Base-by-base conservation (phyloP, 2,113 vertebrate genomes). In the Oxygymnocypris stewartii region DNA sequence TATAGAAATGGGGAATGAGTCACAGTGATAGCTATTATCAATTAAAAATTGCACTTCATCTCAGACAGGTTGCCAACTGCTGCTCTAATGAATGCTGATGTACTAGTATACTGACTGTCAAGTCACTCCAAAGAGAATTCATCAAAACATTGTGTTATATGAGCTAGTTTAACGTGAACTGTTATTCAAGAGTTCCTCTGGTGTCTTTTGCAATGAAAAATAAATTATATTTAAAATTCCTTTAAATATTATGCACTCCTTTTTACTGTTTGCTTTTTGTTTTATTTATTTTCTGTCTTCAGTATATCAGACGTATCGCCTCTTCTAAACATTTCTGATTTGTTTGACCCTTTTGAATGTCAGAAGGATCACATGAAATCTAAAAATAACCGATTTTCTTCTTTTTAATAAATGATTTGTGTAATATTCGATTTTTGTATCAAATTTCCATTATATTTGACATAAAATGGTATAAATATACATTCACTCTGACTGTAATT, bases 341-440 rank as follows among this genome's bases (percentile, higher is more conserved):
- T 42, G 8, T 35, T 79, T 65, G 25, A 47, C 54, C 18, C 37
- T 76, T 23, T 42, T 61, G 20, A 54, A 57, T 57, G 37, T 78
- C 42, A 51, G 7, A 12, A 13, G 9, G 8, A 77, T 77, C 49
- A 54, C 31, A 12, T 59, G 23, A 28, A 63, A 28, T 81, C 37
- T 44, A 11, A 12, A n/a, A 81, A 65, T 65, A 8, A 44, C 2
- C 40, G 20, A 9, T n/a, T 61, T 57, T 40, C 11, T 9, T 80
- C 9, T 79, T 81, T 79, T 81, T 81, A 81, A 44, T 44, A 18
- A 65, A 63, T n/a, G 2, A 42, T 28, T 61, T 63, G 57, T n/a
- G 35, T 11, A 63, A 63, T 63, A 59, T 57, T 31, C 9, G 2
- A 44, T 42, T 20, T 74, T 71, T 73, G 37, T 40, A 44, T 10